Evolutionary conservation across 2,888 invertebrate genomes (phyloP).

Genomic region (Dryobotodes eremita): DNA sequence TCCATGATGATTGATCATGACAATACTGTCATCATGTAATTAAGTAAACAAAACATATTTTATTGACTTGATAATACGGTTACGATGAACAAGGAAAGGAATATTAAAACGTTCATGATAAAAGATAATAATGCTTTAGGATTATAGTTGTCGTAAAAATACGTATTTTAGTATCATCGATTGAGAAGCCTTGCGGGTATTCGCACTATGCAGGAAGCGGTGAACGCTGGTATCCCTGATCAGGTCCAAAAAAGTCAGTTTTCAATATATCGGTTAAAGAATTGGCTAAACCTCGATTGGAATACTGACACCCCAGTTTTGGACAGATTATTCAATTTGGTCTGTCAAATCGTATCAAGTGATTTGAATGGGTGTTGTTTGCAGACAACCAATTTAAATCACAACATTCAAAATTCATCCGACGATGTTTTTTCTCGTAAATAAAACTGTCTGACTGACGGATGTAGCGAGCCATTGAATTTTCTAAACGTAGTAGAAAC

Average conservation of each 20-base stretch:
- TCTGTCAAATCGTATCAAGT: slow-evolving; percentile 6
- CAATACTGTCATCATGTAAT: neutral
- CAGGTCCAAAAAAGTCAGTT: neutral
- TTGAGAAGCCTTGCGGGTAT: neutral
- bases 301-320: slow-evolving; percentile 12
- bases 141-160: slow-evolving; percentile 24
- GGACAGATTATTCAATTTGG: slow-evolving; percentile 14
- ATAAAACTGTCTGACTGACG: slow-evolving; percentile 5
- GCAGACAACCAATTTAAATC: slow-evolving; percentile 5
- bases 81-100: slow-evolving; percentile 8
- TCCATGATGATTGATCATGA: neutral
- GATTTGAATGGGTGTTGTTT: slow-evolving; percentile 3
- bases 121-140: slow-evolving; percentile 16
- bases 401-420: slow-evolving; percentile 1
- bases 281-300: neutral
- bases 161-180: slow-evolving; percentile 3
- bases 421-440: neutral
- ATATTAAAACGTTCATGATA: slow-evolving; percentile 19
- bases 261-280: neutral
- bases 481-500: slow-evolving; percentile 26
- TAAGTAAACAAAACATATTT: slow-evolving; percentile 19
- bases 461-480: slow-evolving; percentile 15
- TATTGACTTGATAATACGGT: slow-evolving; percentile 7
- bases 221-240: neutral
- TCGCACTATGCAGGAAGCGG: neutral